Conservation (phyloP, 2,797 vertebrate species). For the Pygocentrus nattereri region DNA sequence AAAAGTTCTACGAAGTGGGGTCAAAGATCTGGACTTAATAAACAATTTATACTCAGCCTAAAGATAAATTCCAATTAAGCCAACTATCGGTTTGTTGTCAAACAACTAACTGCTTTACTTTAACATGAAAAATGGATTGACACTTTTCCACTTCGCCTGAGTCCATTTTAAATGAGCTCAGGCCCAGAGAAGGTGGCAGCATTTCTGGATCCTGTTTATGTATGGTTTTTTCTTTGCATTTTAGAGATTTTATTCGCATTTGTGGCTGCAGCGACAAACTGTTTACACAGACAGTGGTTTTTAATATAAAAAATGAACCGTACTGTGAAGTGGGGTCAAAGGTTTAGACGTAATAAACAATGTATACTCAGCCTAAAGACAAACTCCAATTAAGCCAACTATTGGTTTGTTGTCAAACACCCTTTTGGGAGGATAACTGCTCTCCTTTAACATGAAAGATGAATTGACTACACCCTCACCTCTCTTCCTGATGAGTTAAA, state of each 20-base stretch:
- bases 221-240: no score
- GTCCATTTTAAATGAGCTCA: no score
- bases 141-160: no score
- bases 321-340: background rate
- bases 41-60: background rate
- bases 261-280: no score
- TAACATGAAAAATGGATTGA: background rate
- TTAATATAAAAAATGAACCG: no score
- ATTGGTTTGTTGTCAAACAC: background rate
- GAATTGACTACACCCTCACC: background rate
- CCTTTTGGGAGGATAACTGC: background rate
- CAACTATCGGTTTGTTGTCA: background rate
- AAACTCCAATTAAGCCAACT: no score
- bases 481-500: background rate
- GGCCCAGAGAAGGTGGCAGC: no score
- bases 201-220: no score
- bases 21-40: background rate
- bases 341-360: background rate
- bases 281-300: no score
- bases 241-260: no score
- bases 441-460: background rate
- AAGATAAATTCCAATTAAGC: no score
- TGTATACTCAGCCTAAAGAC: background rate
- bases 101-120: background rate
- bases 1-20: background rate